Evolutionary conservation across 2,113 vertebrate genomes (phyloP), one percentile per base, ranked within the genome.

Genomic region (Hirundichthys speculiger): DNA sequence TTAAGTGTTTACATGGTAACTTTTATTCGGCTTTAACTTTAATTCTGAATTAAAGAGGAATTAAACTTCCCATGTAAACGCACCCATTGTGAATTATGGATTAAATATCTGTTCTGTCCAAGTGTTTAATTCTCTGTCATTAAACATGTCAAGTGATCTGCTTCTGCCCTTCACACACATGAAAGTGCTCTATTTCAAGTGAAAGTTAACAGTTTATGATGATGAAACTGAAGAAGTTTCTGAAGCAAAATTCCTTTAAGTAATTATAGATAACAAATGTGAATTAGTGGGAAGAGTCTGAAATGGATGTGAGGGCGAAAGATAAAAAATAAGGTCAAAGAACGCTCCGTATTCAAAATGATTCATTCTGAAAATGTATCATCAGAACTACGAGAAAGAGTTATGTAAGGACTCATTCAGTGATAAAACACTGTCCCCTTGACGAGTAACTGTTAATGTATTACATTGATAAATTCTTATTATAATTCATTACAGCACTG

Each of bases 181-280:
- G n/a, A 51, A 51, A 27, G 16, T 27, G 15, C 30, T 34, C 30
- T 34, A 34, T 34, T 9, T 6, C 30, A 34, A 34, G 30, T 34
- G 11, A 5, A 34, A 34, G 30, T 10, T 34, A 52, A 52, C 18
- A n/a, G 15, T 18, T 52, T 34, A 34, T 52, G 27, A 52, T 11
- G n/a, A 12, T 18, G 50, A 52, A 52, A 52, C 19, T 34, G 25
- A 19, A 19, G 15, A 27, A 19, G 49, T 51, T 14, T 51, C 22
- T 13, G 16, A 51, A 51, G 24, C n/a, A 6, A 51, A 51, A 11
- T n/a, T 15, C 7, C 15, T 51, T 27, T 16, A 24, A 51, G 24
- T 30, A 51, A 30, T 51, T 27, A 9, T 27, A 50, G 22, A 49
- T 25, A 16, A 50, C 48, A 50, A 50, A 50, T 50, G 13, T 16